Evolutionary conservation across 2,888 invertebrate species (phyloP), one percentile per base, ranked within the genome.

Genomic region (Heteromyza rotundicornis): DNA sequence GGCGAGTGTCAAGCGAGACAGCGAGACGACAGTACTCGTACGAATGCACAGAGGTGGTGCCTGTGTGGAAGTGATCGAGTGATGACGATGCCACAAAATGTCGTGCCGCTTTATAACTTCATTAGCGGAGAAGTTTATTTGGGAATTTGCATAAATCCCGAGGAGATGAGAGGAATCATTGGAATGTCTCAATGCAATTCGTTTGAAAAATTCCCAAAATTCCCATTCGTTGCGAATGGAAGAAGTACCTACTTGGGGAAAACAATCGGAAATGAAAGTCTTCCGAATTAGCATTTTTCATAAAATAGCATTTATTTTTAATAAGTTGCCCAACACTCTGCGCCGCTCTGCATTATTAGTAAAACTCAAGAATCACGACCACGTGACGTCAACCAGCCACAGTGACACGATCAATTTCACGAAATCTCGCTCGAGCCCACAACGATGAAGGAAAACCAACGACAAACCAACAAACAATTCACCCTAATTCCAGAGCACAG

Each of bases 31-130:
- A 47, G 47, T 53, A 44, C 23, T 35, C 51, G 36, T 58, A 47
- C 47, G 36, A 35, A 50, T 8, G 17, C 36, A n/a, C 49, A 20
- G 59, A 10, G 50, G 62, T 53, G 57, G 59, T 35, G 50, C 59
- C 22, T 52, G 32, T 47, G 56, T 19, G 40, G 55, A 64, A 56
- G 49, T 56, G 58, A 49, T 57, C 57, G 51, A 51, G 57, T 57
- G 53, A 24, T 57, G 8, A 54, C 50, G 17, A 14, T 14, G 47
- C 2, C n/a, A n/a, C 17, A 47, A 7, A 76, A 76, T 76, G 79
- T 80, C 80, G 80, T 81, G 80, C 73, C 73, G 76, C 74, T 81
- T 80, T 78, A 80, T 80, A 80, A 81, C 80, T 80, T 80, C 82
- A 80, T 80, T 80, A 80, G 81, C 73, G 72, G 67, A n/a, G 40